Conservation (phyloP, 2,888 invertebrate genomes). For the Nomada fucata region DNA sequence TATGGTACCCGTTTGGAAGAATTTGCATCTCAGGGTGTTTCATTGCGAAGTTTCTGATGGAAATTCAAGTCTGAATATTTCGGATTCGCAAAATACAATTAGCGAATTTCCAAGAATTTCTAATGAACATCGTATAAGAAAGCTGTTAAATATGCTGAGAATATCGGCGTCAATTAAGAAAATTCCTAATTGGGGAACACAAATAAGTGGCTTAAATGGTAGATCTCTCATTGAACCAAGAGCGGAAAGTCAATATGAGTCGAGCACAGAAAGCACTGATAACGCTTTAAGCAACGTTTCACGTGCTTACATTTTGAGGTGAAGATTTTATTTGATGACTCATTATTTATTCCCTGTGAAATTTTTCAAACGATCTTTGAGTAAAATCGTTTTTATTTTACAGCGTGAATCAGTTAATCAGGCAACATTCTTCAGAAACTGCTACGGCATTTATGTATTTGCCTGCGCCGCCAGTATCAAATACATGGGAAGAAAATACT, state of each 20-base stretch:
- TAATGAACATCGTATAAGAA: slow-evolving; percentile 86
- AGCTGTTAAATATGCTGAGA: slow-evolving; percentile 92
- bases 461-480: slow-evolving; percentile 90
- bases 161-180: slow-evolving; percentile 93
- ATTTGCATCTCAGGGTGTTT: slow-evolving; percentile 93
- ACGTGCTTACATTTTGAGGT: slow-evolving; percentile 86
- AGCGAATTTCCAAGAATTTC: slow-evolving; percentile 80
- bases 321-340: slow-evolving; percentile 54
- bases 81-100: slow-evolving; percentile 83
- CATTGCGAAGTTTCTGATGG: slow-evolving; percentile 88
- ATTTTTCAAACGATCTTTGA: background rate
- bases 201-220: slow-evolving; percentile 85
- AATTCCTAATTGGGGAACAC: slow-evolving; percentile 87
- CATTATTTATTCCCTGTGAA: slow-evolving; percentile 3
- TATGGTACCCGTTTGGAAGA: slow-evolving; percentile 95
- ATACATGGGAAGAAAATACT: slow-evolving; percentile 78
- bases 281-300: slow-evolving; percentile 84
- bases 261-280: slow-evolving; percentile 76
- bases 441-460: slow-evolving; percentile 97
- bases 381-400: slow-evolving; percentile 29
- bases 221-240: slow-evolving; percentile 77
- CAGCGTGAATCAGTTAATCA: slow-evolving; percentile 93
- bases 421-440: slow-evolving; percentile 89
- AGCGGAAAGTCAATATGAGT: slow-evolving; percentile 74
- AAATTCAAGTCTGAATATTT: slow-evolving; percentile 80